phyloP scores from a whole-genome alignment of 2,797 vertebrate genomes.

The Caiman crocodilus region DNA sequence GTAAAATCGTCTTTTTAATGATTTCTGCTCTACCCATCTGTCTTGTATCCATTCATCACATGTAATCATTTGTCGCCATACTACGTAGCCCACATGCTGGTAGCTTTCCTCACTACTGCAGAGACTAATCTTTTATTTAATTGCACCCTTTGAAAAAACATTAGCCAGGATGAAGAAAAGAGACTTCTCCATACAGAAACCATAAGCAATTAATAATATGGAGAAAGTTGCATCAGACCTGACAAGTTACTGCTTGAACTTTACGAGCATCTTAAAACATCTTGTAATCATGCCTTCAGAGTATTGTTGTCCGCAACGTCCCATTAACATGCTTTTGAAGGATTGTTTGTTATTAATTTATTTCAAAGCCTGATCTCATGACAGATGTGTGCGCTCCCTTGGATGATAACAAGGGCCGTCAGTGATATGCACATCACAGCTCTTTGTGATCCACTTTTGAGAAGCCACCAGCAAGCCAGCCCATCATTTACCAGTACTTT shows the following conservation, averaged over 20 bases:
- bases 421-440: not conserved
- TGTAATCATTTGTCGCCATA: not conserved
- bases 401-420: slow-evolving; percentile 1
- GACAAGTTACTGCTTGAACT: slow-evolving; percentile 32
- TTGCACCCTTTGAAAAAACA: not conserved
- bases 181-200: slow-evolving; percentile 14
- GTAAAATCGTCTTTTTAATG: not conserved
- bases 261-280: not conserved
- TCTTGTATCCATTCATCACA: not conserved
- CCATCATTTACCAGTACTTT: not conserved
- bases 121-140: not conserved
- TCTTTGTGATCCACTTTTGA: not conserved
- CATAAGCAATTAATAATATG: not conserved
- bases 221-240: slow-evolving; percentile 16
- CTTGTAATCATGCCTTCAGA: slow-evolving; percentile 17
- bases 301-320: not conserved
- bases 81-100: not conserved
- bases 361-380: slow-evolving; percentile 39
- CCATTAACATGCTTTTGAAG: slow-evolving; percentile 2
- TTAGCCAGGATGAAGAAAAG: not conserved
- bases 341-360: not conserved
- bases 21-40: not conserved
- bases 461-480: not conserved
- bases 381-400: slow-evolving; percentile 9
- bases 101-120: not conserved